phyloP scores from a whole-genome alignment of 1,140 invertebrate genomes.

The Vollenhovia emeryi region DNA sequence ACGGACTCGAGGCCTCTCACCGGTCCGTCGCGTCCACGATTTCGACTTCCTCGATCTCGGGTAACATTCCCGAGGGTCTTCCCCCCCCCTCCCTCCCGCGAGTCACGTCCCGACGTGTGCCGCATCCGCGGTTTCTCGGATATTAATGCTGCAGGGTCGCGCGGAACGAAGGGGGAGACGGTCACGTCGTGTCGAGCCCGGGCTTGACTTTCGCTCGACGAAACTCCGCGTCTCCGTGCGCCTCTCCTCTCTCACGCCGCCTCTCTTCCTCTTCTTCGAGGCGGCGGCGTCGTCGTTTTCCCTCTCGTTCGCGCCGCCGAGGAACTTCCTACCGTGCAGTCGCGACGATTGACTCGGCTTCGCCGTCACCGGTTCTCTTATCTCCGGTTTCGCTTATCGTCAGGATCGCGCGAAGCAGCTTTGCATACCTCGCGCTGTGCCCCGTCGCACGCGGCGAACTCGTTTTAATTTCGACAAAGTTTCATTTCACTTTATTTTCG shows the following conservation, averaged over 20 bases:
- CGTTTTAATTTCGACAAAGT: background rate
- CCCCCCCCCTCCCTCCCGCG: background rate
- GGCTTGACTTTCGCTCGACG: slow-evolving; percentile 79
- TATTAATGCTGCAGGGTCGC: slow-evolving; percentile 70
- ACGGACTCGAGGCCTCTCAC: background rate
- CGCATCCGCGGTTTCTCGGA: slow-evolving; percentile 73
- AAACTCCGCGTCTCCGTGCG: background rate
- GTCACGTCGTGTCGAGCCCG: slow-evolving; percentile 40
- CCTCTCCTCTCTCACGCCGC: slow-evolving; percentile 59
- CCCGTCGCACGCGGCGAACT: no score
- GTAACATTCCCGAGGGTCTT: slow-evolving; percentile 35
- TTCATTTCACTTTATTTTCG: background rate
- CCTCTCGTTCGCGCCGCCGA: background rate
- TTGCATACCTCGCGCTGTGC: background rate
- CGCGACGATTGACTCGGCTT: background rate
- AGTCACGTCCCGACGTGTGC: slow-evolving; percentile 61
- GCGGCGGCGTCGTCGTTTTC: slow-evolving; percentile 71
- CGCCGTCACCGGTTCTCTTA: background rate
- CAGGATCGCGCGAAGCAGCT: background rate
- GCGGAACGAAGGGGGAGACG: slow-evolving; percentile 45
- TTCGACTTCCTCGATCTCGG: slow-evolving; percentile 61
- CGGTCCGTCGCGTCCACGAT: background rate
- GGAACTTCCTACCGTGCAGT: slow-evolving; percentile 35
- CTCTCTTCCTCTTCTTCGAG: slow-evolving; percentile 67
- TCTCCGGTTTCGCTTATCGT: background rate